Evolutionary conservation across 1,140 invertebrate species (phyloP).

Genomic region (Aphidius gifuensis): DNA sequence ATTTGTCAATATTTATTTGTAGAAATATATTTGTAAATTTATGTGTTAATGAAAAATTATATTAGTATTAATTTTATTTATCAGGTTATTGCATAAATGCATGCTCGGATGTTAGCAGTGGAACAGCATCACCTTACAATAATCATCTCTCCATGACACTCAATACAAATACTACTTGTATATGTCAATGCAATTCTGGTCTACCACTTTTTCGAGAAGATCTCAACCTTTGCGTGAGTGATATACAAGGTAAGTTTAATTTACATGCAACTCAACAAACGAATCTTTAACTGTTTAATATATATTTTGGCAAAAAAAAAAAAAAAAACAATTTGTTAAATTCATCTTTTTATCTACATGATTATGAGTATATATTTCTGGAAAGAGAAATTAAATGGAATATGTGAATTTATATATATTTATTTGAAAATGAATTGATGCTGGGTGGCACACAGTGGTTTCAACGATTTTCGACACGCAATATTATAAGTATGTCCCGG

Average conservation of each 20-base stretch:
- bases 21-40: too few relatives aligned
- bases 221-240: constrained; percentile 66
- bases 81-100: constrained; percentile 30
- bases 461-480: not conserved
- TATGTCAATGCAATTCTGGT: constrained; percentile 63
- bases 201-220: constrained; percentile 68
- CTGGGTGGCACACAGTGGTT: not conserved
- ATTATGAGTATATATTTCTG: too few relatives aligned
- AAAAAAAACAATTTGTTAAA: too few relatives aligned
- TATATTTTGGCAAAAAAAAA: too few relatives aligned
- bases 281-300: not conserved
- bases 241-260: constrained; percentile 63
- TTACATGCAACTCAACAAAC: not conserved
- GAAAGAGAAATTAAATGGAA: too few relatives aligned
- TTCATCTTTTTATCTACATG: too few relatives aligned
- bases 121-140: constrained; percentile 30
- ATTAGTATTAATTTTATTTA: constrained; percentile 1
- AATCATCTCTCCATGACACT: constrained; percentile 18
- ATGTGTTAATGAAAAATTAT: not conserved
- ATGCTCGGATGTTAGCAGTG: constrained; percentile 36
- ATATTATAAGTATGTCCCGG: not conserved
- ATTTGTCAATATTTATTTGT: not conserved
- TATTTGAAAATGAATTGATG: too few relatives aligned
- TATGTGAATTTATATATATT: too few relatives aligned
- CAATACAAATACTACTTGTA: constrained; percentile 50